phyloP scores from a whole-genome alignment of 2,113 vertebrate species.

The Plectropomus leopardus region DNA sequence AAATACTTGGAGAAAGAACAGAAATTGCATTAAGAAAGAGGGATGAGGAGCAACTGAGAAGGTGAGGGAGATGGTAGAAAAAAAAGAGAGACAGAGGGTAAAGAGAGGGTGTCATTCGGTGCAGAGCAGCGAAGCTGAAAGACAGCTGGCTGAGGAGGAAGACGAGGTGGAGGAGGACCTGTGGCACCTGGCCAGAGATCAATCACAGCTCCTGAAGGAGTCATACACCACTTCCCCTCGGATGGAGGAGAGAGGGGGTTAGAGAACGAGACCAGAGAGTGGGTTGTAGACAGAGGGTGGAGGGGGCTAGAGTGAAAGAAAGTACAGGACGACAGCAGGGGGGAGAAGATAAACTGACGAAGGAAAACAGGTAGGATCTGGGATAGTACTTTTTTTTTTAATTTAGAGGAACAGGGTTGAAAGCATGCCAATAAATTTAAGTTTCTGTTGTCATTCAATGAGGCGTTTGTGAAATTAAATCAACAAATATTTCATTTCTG shows the following conservation, averaged over 20 bases:
- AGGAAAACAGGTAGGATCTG: conserved; percentile 30
- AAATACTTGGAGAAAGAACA: not conserved
- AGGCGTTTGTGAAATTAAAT: conserved; percentile 5
- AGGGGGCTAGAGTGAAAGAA: conserved; percentile 24
- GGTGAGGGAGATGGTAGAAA: not conserved
- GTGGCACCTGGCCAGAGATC: conserved; percentile 66
- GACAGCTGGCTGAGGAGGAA: conserved; percentile 37
- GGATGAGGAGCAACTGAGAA: not conserved
- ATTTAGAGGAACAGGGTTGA: not conserved
- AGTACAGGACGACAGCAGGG: conserved; percentile 18
- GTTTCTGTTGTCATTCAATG: conserved; percentile 3
- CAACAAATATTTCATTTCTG: conserved; percentile 37
- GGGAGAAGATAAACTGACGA: conserved; percentile 11
- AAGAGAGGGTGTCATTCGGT: conserved; percentile 1
- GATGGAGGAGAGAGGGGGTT: conserved; percentile 22
- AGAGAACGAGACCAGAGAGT: conserved; percentile 50
- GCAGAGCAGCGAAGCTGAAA: conserved; percentile 27
- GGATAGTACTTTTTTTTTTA: not conserved
- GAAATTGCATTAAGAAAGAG: not conserved
- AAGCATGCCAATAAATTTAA: not conserved
- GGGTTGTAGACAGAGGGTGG: conserved; percentile 10
- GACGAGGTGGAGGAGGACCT: conserved; percentile 39
- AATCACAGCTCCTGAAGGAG: conserved; percentile 59
- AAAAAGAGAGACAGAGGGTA: not conserved
- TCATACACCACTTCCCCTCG: conserved; percentile 41